Evolutionary conservation across 2,797 vertebrate genomes (phyloP), one percentile per base, ranked within the genome.

Genomic region (Periparus ater): DNA sequence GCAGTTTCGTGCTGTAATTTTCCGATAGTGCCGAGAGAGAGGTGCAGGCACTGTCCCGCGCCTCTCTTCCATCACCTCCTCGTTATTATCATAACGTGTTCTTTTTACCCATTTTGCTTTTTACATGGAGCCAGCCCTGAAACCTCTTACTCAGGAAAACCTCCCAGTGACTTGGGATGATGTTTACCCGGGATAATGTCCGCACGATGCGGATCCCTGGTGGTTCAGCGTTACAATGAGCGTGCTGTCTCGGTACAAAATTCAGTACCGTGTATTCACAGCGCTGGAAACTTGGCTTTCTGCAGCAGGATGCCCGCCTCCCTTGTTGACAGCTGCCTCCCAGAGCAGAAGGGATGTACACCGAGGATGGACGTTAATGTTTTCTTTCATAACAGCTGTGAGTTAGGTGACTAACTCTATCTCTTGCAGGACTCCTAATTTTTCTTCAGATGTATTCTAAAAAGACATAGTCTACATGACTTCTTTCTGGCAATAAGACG

Each of bases 191-290:
- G 25, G 44, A 18, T n/a, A 19, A 5, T 25, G 68, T n/a, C 65
- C 42, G 38, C 74, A 7, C 20, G 3, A 58, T 23, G 58, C 11
- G 15, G 32, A 13, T 68, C 44, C 26, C 55, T 21, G 57, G 11
- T n/a, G 47, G 26, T 1, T 83, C 73, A 38, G 67, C 3, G 0
- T 53, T 74, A 11, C 2, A 6, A 0, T 8, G 34, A 80, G 70
- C 26, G 18, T 40, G 48, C 72, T 81, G 77, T 21, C 60, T 38
- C 6, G 0, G 38, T 76, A 23, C 23, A 21, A 34, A 90, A 84
- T 29, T 34, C 51, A 32, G 42, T 44, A 50, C 38, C 1, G 0
- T 40, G 38, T 42, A 3, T 42, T 63, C 60, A 4, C 21, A 21
- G 68, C 4, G 0, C 16, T 55, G 76, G 66, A 62, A 88, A 20